Base-by-base conservation (phyloP, 2,888 invertebrate genomes). In the Globia sparganii region DNA sequence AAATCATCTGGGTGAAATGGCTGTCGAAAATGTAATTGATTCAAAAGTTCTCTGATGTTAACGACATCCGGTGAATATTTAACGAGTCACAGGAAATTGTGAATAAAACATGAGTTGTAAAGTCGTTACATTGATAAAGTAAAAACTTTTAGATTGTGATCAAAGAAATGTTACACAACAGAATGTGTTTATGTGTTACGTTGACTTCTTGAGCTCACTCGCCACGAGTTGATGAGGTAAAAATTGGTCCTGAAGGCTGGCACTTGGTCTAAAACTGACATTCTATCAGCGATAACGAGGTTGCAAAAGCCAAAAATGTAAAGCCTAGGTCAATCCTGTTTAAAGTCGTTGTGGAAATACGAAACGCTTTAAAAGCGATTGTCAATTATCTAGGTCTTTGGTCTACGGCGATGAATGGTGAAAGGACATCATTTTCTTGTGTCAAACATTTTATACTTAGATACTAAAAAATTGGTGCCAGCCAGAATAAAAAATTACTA, bases 11-110 rank as follows among this genome's bases (percentile, higher is more conserved):
- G 4, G 28, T 34, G 62, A 67, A 70, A 56, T 15, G 25, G 31
- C 58, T 37, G 56, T 56, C 65, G 21, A 62, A 49, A 68, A 68
- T 64, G 11, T 70, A 61, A 75, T 78, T 78, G 25, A 64, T 53
- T 75, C 61, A 72, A 72, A 72, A 72, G 64, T 59, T 65, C 15
- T 71, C 59, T 58, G 68, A 75, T 70, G 69, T 72, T 72, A 37
- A 70, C 46, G 49, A 73, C 61, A 73, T 71, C 66, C 67, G 21
- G 46, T 34, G 56, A 72, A 72, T 67, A 61, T 15, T 59, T 79
- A 62, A 74, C 28, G 13, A 67, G 37, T 28, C 34, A 56, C 67
- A 68, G 71, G 72, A 79, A 67, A 72, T 67, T 66, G 31, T 31
- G 28, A 34, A 37, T 61, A 56, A 61, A 61, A 25, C 13, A n/a